Evolutionary conservation across 2,888 invertebrate species (phyloP), one percentile per base, ranked within the genome.

Genomic region (Napeogenes inachia): DNA sequence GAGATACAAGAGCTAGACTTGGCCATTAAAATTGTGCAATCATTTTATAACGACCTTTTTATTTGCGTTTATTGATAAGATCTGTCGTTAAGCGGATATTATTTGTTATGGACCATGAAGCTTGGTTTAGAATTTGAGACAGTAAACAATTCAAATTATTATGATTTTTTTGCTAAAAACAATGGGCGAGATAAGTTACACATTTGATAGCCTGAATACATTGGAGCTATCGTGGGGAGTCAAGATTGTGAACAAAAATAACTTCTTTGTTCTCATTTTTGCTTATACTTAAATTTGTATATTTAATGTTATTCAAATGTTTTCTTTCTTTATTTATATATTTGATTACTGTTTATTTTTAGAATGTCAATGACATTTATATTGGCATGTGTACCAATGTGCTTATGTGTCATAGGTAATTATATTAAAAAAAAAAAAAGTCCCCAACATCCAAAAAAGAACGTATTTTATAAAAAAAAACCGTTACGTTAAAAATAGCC

Each of bases 21-120:
- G 50, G 21, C 33, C n/a, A 38, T 21, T 70, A 68, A 57, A 66
- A 65, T 70, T 70, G 71, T 71, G 69, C 67, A 70, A 70, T 68
- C 60, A 72, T 61, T 61, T 63, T 69, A 70, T 69, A 70, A 65
- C 67, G 73, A 75, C 73, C 74, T 21, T 72, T 72, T 68, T 63
- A 63, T 69, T 67, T 60, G 69, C 70, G 59, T 65, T 73, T 68
- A 70, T 60, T 63, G 78, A 79, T 80, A 81, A 78, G 68, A 66
- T 64, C 69, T 71, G 85, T 86, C 79, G 73, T 80, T 71, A 84
- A 73, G 81, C 84, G 87, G 85, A 86, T 82, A 75, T 76, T 73
- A 71, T 74, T 35, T 71, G 61, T 66, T 64, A 63, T 56, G 57
- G 66, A 57, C 57, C 60, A 59, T 57, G 53, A 63, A 63, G 59